These are phyloP conservation scores for Dione juno DNA, from an alignment of 2,888 invertebrate genomes.

Conservation along the genomic window DNA sequence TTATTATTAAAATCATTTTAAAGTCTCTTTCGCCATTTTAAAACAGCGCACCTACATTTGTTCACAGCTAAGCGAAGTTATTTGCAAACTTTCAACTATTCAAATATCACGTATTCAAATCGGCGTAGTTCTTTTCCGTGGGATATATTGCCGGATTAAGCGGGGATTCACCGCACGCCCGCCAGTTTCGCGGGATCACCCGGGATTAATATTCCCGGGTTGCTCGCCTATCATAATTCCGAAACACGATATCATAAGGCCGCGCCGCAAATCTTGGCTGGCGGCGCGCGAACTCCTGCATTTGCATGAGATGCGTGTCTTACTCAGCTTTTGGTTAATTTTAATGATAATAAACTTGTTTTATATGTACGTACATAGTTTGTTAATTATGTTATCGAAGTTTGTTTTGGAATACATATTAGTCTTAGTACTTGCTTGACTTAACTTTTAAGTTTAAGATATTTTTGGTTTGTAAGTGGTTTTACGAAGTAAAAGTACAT, in stretches of 20 bases:
- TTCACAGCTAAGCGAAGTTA: slow-evolving; percentile 4
- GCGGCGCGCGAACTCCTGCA: slow-evolving; percentile 58
- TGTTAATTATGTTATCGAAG: slow-evolving; percentile 34
- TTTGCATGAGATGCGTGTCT: slow-evolving; percentile 46
- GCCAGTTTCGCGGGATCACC: slow-evolving; percentile 49
- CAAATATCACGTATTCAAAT: slow-evolving; percentile 43
- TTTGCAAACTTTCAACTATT: slow-evolving; percentile 30
- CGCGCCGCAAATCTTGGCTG: slow-evolving; percentile 65
- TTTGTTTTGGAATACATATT: slow-evolving; percentile 19
- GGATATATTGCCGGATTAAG: slow-evolving; percentile 41
- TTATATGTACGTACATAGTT: slow-evolving; percentile 23
- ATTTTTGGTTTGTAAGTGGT: not conserved
- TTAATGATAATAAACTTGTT: slow-evolving; percentile 42
- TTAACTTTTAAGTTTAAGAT: not conserved
- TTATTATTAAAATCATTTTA: slow-evolving; percentile 12
- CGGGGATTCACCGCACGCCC: slow-evolving; percentile 51
- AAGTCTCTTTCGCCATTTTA: not conserved
- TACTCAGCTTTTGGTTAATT: slow-evolving; percentile 36
- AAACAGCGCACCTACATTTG: not conserved
- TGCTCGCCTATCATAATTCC: slow-evolving; percentile 65
- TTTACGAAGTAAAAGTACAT: not conserved
- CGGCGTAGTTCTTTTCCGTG: slow-evolving; percentile 32
- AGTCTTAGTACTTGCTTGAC: slow-evolving; percentile 1
- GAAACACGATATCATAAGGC: slow-evolving; percentile 66
- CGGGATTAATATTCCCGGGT: slow-evolving; percentile 68